A percentile compares a stretch with the other conserved stretches of the same genome.
Conservation (phyloP, 2,888 invertebrate species). For the Eupithecia tripunctaria region DNA sequence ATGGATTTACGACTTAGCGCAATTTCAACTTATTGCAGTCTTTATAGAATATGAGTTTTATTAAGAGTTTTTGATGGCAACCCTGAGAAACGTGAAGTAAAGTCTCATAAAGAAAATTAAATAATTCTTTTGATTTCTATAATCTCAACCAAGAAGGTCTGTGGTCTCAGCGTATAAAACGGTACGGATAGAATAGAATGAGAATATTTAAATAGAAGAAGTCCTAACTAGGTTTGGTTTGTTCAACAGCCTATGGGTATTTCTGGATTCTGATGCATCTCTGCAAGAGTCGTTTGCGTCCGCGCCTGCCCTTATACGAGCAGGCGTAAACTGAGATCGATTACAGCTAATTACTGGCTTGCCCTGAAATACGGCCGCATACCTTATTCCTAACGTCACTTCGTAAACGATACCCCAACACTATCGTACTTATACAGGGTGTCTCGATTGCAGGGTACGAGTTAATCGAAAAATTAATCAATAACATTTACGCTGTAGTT, state of each 20-base stretch:
- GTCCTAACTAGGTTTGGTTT: no score
- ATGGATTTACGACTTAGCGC: not conserved
- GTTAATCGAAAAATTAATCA: constrained; percentile 46
- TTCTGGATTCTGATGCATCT: constrained; percentile 16
- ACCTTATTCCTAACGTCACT: constrained; percentile 52
- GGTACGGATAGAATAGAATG: no score
- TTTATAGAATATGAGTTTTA: not conserved
- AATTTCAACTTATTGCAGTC: not conserved
- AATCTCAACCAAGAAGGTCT: not conserved
- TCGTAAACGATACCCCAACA: constrained; percentile 46
- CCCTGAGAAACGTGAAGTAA: not conserved
- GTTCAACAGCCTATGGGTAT: constrained; percentile 1
- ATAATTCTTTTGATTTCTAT: no score
- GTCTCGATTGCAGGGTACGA: constrained; percentile 14
- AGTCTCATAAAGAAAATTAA: not conserved
- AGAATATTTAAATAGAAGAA: no score
- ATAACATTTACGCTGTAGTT: constrained; percentile 49
- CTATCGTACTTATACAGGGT: constrained; percentile 21
- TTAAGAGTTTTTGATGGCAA: not conserved
- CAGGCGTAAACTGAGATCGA: constrained; percentile 79
- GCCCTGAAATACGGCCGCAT: constrained; percentile 47
- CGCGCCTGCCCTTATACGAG: constrained; percentile 69
- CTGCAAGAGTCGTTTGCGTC: constrained; percentile 19
- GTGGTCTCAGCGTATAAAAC: not conserved
- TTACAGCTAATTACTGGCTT: constrained; percentile 80